Percentiles rank a stretch among this genome's conserved stretches.
phyloP scores from a whole-genome alignment of 2,888 invertebrate species.

The Pachycephus smyrnensis region DNA sequence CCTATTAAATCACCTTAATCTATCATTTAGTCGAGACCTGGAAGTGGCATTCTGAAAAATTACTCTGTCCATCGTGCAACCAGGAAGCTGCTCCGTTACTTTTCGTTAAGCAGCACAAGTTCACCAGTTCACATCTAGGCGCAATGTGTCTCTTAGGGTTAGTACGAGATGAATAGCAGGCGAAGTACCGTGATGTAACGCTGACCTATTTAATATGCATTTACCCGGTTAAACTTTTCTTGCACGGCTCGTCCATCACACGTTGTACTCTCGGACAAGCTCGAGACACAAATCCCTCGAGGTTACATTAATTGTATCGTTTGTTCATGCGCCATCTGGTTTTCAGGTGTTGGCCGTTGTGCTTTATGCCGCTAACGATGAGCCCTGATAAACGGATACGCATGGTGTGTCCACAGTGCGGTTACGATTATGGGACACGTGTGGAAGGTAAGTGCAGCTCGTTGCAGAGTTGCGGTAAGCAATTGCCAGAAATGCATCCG shows the following conservation, averaged over 20 bases:
- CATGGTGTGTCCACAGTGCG: constrained; percentile 43
- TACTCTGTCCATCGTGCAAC: constrained; percentile 22
- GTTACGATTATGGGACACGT: constrained; percentile 38
- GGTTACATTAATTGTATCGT: too few relatives aligned
- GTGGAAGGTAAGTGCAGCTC: neutral
- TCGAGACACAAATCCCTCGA: too few relatives aligned
- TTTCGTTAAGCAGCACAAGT: constrained; percentile 18
- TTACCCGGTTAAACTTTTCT: too few relatives aligned
- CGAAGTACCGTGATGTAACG: neutral
- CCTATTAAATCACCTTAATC: neutral
- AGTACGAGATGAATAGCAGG: neutral
- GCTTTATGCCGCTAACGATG: constrained; percentile 45
- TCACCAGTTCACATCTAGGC: constrained; percentile 25
- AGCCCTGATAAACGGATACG: constrained; percentile 41
- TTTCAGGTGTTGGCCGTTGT: constrained; percentile 42
- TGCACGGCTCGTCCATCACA: too few relatives aligned
- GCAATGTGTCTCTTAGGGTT: constrained; percentile 35
- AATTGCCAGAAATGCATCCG: too few relatives aligned
- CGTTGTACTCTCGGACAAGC: too few relatives aligned
- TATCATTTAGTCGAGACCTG: constrained; percentile 10
- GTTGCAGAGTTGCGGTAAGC: neutral
- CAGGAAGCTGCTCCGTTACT: constrained; percentile 5
- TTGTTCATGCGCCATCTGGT: neutral
- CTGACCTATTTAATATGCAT: too few relatives aligned
- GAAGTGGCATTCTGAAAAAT: constrained; percentile 12